Evolutionary conservation across 92 coral and sea anemone species (phyloP), one percentile per base, ranked within the genome.

Genomic region (Epizoanthus stellaris): DNA sequence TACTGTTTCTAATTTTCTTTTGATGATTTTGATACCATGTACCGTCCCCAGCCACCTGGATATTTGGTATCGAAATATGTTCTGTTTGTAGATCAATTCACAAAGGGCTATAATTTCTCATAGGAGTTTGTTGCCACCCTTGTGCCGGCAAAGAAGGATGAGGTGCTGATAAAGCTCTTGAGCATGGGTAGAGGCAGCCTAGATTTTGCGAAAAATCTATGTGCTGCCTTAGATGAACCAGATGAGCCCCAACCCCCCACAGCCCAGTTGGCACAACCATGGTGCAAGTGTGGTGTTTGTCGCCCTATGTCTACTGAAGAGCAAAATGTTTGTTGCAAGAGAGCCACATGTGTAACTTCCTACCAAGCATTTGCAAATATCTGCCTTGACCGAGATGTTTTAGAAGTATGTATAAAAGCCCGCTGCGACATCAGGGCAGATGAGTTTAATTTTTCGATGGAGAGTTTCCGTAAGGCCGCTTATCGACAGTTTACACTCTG

Each of bases 401-500:
- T 89, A 9, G 82, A 87, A 63, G 87, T 90, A 7, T 79, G 86
- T 13, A 91, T 91, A 21, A 76, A 79, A 62, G 82, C 84, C 7
- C 58, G 91, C 13, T 87, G 91, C 76, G 93, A 87, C 70, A 68
- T 87, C 9, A 80, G 89, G 9, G 91, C 86, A 16, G 94, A 91
- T 43, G 91, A 91, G 1, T 88, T 88, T 56, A 76, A 91, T 36
- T 91, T 82, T 56, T 17, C 87, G 3, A 82, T 81, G 82, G 80
- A 85, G 72, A 87, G 89, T 62, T 91, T 82, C 25, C n/a, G 89
- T 8, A 91, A 91, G 52, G 94, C 94, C 9, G 94, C 83, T 11
- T 90, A 90, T 80, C 70, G 79, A 38, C 92, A 87, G 67, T 80
- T 80, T 61, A 53, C 74, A 15, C 81, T 88, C 11, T 88, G 88